phyloP scores from a whole-genome alignment of 2,113 vertebrate genomes.

The Holacanthus passer region DNA sequence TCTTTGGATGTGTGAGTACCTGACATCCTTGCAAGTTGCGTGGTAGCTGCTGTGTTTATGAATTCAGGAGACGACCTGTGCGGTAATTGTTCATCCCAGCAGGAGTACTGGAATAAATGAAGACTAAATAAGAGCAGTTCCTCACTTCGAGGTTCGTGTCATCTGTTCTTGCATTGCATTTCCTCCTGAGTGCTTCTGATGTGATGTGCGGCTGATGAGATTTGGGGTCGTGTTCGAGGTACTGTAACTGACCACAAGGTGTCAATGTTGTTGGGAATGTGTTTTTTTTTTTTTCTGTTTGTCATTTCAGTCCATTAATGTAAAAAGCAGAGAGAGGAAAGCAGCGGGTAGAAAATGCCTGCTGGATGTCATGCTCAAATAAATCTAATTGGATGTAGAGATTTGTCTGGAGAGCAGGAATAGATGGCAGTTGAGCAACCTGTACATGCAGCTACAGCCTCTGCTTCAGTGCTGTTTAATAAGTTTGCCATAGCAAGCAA shows the following conservation, averaged over 20 bases:
- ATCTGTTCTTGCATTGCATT: conserved; percentile 13
- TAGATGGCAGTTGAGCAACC: conserved; percentile 30
- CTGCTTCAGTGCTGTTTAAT: conserved; percentile 7
- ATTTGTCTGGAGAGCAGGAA: conserved; percentile 60
- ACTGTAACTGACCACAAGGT: conserved; percentile 75
- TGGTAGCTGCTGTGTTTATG: conserved; percentile 25
- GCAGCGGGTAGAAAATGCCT: conserved; percentile 45
- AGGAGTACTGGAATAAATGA: conserved; percentile 57
- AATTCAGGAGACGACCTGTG: conserved; percentile 52
- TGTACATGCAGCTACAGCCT: conserved; percentile 37
- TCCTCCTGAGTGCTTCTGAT: conserved; percentile 23
- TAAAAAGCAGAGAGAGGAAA: background rate
- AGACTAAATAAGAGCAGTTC: conserved; percentile 31
- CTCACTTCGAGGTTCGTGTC: conserved; percentile 25
- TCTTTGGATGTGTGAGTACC: conserved; percentile 8
- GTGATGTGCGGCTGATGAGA: conserved; percentile 47
- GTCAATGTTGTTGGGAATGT: conserved; percentile 69
- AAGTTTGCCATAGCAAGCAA: background rate
- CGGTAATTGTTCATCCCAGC: conserved; percentile 49
- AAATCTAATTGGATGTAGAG: conserved; percentile 61
- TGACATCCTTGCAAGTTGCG: background rate
- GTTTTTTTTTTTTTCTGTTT: background rate
- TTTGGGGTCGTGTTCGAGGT: conserved; percentile 35
- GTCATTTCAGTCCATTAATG: conserved; percentile 46
- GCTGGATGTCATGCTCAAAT: conserved; percentile 61